Conservation (phyloP, 2,888 invertebrate species). For the Steinernema scapterisci region DNA sequence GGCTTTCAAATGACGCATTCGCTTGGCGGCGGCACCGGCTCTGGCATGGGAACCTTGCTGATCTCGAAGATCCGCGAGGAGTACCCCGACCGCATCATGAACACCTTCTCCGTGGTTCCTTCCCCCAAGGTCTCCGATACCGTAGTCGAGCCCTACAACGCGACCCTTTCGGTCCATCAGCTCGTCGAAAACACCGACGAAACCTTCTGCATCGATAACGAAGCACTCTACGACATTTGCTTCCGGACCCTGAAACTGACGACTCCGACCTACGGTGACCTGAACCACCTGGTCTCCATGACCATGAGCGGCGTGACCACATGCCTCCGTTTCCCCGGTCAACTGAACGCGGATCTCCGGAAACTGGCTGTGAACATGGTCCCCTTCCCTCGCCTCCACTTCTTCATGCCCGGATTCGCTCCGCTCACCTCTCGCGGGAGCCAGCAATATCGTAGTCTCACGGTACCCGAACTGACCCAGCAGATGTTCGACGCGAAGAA, state of each 20-base stretch:
- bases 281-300: constrained; percentile 76
- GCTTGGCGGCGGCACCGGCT: constrained; percentile 83
- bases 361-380: constrained; percentile 85
- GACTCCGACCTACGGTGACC: constrained; percentile 83
- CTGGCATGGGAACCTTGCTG: constrained; percentile 84
- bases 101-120: constrained; percentile 90
- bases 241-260: constrained; percentile 71
- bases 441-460: constrained; percentile 72
- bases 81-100: constrained; percentile 96
- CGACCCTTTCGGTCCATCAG: constrained; percentile 72
- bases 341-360: constrained; percentile 78
- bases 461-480: constrained; percentile 79
- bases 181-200: constrained; percentile 66
- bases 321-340: constrained; percentile 83
- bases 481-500: constrained; percentile 75
- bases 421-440: constrained; percentile 79
- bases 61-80: constrained; percentile 95
- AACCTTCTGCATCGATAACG: constrained; percentile 72
- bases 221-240: constrained; percentile 72
- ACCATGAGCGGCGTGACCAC: constrained; percentile 72
- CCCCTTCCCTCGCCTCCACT: constrained; percentile 79
- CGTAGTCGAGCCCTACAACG: constrained; percentile 76
- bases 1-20: constrained; percentile 87
- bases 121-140: constrained; percentile 78
- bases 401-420: constrained; percentile 77